Conservation (phyloP, 2,888 invertebrate genomes). For the Lordiphosa fenestrarum region DNA sequence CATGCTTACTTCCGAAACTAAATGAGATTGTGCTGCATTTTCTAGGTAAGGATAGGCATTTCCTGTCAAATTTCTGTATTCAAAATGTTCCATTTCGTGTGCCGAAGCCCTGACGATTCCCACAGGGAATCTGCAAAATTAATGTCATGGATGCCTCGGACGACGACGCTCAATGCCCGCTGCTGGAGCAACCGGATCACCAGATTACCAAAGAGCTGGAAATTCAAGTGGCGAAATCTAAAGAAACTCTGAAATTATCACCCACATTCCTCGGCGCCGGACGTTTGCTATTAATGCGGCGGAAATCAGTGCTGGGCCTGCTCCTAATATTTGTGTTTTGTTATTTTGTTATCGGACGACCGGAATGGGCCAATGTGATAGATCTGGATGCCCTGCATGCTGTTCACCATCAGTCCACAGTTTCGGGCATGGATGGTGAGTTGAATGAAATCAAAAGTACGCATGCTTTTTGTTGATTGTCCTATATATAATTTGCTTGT, state of each 20-base stretch:
- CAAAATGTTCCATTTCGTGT: no score
- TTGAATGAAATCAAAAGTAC: background rate
- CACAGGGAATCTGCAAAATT: constrained; percentile 5
- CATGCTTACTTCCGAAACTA: no score
- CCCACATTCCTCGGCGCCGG: constrained; percentile 23
- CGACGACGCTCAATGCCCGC: constrained; percentile 5
- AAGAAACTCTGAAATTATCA: background rate
- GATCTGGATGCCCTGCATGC: constrained; percentile 46
- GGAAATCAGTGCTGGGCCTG: constrained; percentile 54
- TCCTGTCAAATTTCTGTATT: no score
- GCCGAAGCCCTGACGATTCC: background rate
- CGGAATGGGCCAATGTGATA: constrained; percentile 43
- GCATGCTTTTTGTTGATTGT: no score
- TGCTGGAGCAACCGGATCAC: constrained; percentile 1
- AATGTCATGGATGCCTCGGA: constrained; percentile 1
- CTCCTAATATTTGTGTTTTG: constrained; percentile 68
- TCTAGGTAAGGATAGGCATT: no score
- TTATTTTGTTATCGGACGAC: constrained; percentile 49
- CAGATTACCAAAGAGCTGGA: constrained; percentile 2
- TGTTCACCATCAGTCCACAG: constrained; percentile 76
- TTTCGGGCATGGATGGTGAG: constrained; percentile 79
- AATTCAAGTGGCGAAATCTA: constrained; percentile 8
- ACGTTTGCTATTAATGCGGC: constrained; percentile 52
- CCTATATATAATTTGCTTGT: no score
- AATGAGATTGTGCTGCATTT: no score